phyloP scores from a whole-genome alignment of 2,113 vertebrate genomes.

The Oncorhynchus tshawytscha region DNA sequence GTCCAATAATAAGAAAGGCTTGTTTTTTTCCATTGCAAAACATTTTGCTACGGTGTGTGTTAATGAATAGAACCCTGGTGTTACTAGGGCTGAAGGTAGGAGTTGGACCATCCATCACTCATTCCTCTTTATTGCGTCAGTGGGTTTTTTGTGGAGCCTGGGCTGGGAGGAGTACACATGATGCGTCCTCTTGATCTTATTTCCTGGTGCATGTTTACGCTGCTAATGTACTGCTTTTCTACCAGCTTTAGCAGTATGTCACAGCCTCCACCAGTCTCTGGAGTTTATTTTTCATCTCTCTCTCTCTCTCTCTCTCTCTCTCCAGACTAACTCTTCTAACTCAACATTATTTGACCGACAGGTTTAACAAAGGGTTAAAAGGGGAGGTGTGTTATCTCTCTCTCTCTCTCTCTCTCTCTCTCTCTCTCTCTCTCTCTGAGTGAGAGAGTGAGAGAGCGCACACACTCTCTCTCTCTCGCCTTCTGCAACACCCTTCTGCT shows the following conservation, averaged over 20 bases:
- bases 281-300: not conserved
- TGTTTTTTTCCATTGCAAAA: no score
- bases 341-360: no score
- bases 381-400: no score
- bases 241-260: not conserved
- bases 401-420: not conserved
- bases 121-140: not conserved
- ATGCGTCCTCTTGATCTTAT: not conserved
- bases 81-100: no score
- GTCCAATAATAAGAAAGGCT: no score
- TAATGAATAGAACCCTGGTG: no score
- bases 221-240: not conserved
- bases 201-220: not conserved
- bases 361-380: no score
- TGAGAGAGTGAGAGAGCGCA: no score
- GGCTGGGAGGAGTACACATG: not conserved
- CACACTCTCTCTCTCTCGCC: constrained; percentile 25
- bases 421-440: not conserved
- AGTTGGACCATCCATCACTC: not conserved
- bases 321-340: no score
- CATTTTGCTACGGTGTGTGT: no score
- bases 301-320: not conserved
- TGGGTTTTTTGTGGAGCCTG: not conserved
- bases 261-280: not conserved
- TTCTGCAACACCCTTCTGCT: constrained; percentile 29